Base-by-base conservation (phyloP, 1,140 invertebrate species). In the Bombus waltoni region DNA sequence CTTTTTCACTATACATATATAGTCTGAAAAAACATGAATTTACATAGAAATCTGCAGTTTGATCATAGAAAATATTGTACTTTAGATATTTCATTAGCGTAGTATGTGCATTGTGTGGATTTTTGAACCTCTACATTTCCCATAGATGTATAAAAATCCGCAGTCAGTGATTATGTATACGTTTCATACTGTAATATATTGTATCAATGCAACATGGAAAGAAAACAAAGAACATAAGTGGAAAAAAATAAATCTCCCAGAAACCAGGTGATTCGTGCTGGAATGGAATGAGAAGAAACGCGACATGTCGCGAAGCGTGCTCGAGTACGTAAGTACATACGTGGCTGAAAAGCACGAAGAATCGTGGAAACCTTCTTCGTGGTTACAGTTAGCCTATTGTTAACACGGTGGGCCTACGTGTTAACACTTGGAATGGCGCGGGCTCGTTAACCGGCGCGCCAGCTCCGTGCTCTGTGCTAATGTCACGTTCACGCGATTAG, bases 341-440 rank as follows among this genome's bases (percentile, higher is more conserved):
- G 73, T 71, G 81, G 53, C 59, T 77, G 77, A 85, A 84, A 81
- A 81, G 77, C 68, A 81, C 42, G 81, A 53, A 85, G 89, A 90
- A 91, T 76, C 90, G 88, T 91, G 89, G 88, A 93, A 93, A 92
- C 75, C 84, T 82, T 88, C 87, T 81, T 74, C 74, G 82, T 79
- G 81, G 84, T 91, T 93, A 92, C 91, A 92, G 91, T 92, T 92
- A 92, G 75, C 47, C 79, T 71, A 92, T 91, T 90, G 91, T 92
- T 91, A 87, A 85, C 88, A 53, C 47, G 71, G 70, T 65, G 70
- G 38, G 76, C 78, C 47, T 83, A 81, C 85, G 86, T 86, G 89
- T 92, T 92, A 92, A 92, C 91, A 88, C 87, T 71, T 88, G 74
- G 79, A 78, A 86, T 75, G 78, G 38, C 80, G 71, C 77, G 68